Base-by-base conservation (phyloP, 92 coral and sea anemone genomes). In the Parazoanthus swiftii region DNA sequence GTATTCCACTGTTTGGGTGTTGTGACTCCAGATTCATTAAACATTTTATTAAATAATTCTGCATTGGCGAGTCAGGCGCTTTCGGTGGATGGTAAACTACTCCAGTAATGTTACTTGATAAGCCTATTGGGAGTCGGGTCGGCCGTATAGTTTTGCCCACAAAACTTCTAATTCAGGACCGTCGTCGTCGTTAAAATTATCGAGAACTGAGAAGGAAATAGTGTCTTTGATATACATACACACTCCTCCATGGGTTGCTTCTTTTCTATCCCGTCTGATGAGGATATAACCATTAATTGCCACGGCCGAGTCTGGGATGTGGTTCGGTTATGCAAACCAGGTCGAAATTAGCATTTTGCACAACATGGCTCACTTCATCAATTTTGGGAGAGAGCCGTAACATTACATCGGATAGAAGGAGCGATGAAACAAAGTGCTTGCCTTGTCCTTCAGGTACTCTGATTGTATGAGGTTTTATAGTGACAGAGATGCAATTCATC, bases 241-340 rank as follows among this genome's bases (percentile, higher is more conserved):
- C 74, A 88, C 85, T 29, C 89, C 89, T 58, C 89, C 93, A 73
- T 76, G 91, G 23, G 77, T 74, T 5, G 63, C 63, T 54, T 54
- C 13, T 15, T 54, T 54, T 54, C 63, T 54, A 15, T 54, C 63
- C 48, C 88, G 90, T 74, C 93, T 88, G 54, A 88, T 82, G 33
- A 91, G 85, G 43, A 88, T 91, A 50, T 88, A 88, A 63, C 93
- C 93, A 63, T 88, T 50, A 21, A 90, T 77, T 26, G 93, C 93
- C 78, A 88, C 90, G 42, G 74, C 90, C 77, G 91, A 75, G 77
- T 91, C 89, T 74, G 81, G 88, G 36, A 88, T 82, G 78, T 91
- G 93, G 59, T 88, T 86, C 92, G 25, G 90, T 90, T 66, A 90
- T 90, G 90, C 85, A 87, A 68, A 82, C 91, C 38, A 91, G 90